Conservation (phyloP, 2,888 invertebrate species). For the Cephonodes hylas region DNA sequence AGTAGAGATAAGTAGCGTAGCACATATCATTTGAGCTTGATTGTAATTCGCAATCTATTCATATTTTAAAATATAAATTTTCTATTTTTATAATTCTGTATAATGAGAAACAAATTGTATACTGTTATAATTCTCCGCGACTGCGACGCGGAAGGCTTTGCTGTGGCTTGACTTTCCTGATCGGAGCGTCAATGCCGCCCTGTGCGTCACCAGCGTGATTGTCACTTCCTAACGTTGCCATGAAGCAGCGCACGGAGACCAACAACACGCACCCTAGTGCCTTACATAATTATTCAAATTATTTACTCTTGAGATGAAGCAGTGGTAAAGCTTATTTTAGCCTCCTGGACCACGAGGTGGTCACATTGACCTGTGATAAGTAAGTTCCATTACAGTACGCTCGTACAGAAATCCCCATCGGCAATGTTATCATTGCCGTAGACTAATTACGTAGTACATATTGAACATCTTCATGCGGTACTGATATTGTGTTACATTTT, state of each 20-base stretch:
- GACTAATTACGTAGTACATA: too few relatives aligned
- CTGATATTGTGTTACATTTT: background rate
- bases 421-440: background rate
- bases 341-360: too few relatives aligned
- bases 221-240: background rate
- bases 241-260: background rate
- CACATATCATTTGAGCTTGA: background rate
- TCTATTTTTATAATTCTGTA: background rate
- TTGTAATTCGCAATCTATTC: background rate
- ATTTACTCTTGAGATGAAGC: too few relatives aligned
- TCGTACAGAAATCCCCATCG: background rate
- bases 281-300: too few relatives aligned
- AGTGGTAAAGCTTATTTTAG: too few relatives aligned
- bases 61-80: too few relatives aligned
- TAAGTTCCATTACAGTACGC: too few relatives aligned
- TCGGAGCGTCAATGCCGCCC: background rate
- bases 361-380: too few relatives aligned
- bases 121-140: background rate
- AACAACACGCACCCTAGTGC: too few relatives aligned
- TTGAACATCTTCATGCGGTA: background rate
- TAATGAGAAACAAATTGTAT: background rate
- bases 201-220: slow-evolving; percentile 1
- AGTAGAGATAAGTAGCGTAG: background rate
- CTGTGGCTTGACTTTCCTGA: background rate
- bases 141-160: background rate